Evolutionary conservation across 2,797 vertebrate species (phyloP).

Genomic region (Halcyon leucocephala): DNA sequence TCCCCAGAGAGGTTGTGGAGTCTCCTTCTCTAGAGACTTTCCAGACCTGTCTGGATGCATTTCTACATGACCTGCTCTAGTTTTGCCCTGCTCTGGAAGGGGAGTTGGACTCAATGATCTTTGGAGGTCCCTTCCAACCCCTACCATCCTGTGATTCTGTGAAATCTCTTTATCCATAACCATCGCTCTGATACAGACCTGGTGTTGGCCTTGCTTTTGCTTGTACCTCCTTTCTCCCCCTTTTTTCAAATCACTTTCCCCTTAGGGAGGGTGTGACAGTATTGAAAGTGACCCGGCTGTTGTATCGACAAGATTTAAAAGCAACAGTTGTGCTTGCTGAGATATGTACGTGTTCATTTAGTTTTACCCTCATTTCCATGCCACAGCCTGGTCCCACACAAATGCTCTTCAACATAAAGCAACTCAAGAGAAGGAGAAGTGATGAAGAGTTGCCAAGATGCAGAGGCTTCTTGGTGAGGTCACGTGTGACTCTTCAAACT

Average conservation of each 20-base stretch:
- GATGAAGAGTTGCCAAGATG: rapidly evolving
- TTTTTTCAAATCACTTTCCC: background rate
- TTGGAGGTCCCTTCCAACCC: too few relatives aligned
- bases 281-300: background rate
- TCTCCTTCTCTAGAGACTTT: too few relatives aligned
- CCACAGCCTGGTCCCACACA: background rate
- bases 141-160: too few relatives aligned
- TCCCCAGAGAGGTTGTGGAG: too few relatives aligned
- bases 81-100: too few relatives aligned
- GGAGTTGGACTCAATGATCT: too few relatives aligned
- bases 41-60: too few relatives aligned
- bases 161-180: background rate
- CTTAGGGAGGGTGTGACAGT: background rate
- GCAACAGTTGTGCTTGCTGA: background rate
- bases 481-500: background rate
- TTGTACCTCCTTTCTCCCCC: background rate
- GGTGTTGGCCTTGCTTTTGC: background rate
- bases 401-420: background rate
- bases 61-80: too few relatives aligned
- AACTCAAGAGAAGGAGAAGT: background rate
- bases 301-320: background rate
- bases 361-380: background rate
- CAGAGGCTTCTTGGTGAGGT: background rate
- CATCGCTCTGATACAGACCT: background rate
- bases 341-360: background rate